Evolutionary conservation across 1,140 invertebrate species (phyloP), one percentile per base, ranked within the genome.

Genomic region (Vanessa tameamea): DNA sequence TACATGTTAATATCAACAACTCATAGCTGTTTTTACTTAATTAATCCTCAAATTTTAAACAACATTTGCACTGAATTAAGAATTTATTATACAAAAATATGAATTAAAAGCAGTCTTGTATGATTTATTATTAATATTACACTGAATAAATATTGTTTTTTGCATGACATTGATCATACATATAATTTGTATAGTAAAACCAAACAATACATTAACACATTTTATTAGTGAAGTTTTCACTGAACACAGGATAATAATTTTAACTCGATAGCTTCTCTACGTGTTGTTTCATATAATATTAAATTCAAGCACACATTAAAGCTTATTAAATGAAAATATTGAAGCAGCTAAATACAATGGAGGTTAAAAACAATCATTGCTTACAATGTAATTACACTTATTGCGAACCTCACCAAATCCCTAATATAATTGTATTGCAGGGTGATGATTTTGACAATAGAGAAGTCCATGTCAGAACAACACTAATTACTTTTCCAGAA

Each of bases 401-500:
- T 13, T 26, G 9, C 2, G 57, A 14, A 37, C 26, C 31, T 23
- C 57, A 61, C 15, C 23, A 61, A 37, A 31, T 61, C 23, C n/a
- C 16, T 14, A 57, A 16, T 26, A 26, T 23, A 57, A 12, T 57
- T 23, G n/a, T 61, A 26, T 57, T 57, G 55, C 12, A 12, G 9
- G 14, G 31, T 37, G 14, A 14, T 61, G 23, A 43, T 15, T 37
- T 16, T 61, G 12, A 57, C 8, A 14, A 11, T 2, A 31, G 13
- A 68, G 15, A 63, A 70, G 47, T 47, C 50, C 59, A 16, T 64
- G 11, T 55, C 14, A 6, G n/a, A 63, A 31, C 4, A 23, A 55
- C 50, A 48, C 31, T 26, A 64, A 73, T 86, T 91, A 75, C 88
- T 88, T 73, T 96, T 98, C 98, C 98, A 99, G 89, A 99, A 99